phyloP scores from a whole-genome alignment of 2,888 invertebrate genomes.

The Hirtodrosophila histrioides region DNA sequence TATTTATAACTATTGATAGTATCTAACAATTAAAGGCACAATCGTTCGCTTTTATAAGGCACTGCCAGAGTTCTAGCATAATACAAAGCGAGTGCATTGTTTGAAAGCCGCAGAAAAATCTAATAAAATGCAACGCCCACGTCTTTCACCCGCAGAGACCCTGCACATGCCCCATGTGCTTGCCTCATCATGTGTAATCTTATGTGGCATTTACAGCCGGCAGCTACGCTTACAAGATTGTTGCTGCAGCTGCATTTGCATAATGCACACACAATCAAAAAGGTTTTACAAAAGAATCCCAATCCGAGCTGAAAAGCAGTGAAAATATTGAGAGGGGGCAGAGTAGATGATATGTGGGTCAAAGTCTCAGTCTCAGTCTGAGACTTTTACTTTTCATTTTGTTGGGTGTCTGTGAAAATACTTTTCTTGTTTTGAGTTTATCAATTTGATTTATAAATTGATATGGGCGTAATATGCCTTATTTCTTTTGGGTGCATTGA shows the following conservation, averaged over 20 bases:
- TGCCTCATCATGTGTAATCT: conserved; percentile 18
- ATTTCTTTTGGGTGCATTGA: conserved; percentile 49
- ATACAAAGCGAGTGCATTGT: conserved; percentile 18
- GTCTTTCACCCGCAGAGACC: neutral
- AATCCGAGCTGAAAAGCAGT: neutral
- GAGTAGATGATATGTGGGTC: conserved; percentile 56
- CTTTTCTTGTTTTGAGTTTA: conserved; percentile 17
- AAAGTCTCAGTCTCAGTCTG: conserved; percentile 24
- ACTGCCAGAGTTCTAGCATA: neutral
- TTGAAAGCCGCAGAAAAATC: conserved; percentile 8
- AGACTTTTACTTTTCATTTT: conserved; percentile 65
- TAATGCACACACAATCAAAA: conserved; percentile 44
- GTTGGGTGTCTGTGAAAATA: neutral
- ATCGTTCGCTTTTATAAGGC: too few species aligned
- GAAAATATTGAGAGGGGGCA: conserved; percentile 8
- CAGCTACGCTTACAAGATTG: conserved; percentile 14
- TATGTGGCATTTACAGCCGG: conserved; percentile 18
- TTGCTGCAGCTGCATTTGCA: conserved; percentile 66
- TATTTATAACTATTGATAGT: too few species aligned
- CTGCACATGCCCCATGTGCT: neutral
- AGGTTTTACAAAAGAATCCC: conserved; percentile 28
- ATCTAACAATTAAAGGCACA: too few species aligned
- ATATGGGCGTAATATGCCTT: conserved; percentile 47
- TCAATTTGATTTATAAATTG: conserved; percentile 45
- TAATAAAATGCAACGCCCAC: conserved; percentile 28